Evolutionary conservation across 2,888 invertebrate genomes (phyloP).

Genomic region (Panopea generosa): DNA sequence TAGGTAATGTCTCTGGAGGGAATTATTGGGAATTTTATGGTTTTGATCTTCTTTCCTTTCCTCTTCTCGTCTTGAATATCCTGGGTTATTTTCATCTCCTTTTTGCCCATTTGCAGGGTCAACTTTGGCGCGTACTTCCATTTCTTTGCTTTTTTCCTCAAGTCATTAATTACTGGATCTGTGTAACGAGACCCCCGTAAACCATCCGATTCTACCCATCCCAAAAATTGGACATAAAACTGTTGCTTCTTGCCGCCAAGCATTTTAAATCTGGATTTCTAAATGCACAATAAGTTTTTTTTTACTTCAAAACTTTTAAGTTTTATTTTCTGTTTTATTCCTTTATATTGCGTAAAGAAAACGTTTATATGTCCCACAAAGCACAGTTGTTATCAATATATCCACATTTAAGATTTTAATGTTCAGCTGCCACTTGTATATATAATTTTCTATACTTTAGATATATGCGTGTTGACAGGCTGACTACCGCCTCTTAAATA

Average conservation of each 20-base stretch:
- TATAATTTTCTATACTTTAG: no score
- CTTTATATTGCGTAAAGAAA: no score
- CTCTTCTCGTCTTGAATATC: conserved; percentile 86
- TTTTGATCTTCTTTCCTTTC: conserved; percentile 83
- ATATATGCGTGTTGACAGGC: conserved; percentile 12
- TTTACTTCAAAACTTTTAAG: background rate
- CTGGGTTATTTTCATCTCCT: conserved; percentile 97
- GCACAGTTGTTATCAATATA: no score
- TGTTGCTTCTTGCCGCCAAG: conserved; percentile 80
- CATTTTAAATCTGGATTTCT: conserved; percentile 31
- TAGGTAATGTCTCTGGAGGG: conserved; percentile 91
- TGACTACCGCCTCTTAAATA: conserved; percentile 44
- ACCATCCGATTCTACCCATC: conserved; percentile 97
- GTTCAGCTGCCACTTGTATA: no score
- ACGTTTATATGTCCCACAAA: no score
- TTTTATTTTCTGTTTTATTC: background rate
- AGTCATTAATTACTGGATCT: conserved; percentile 92
- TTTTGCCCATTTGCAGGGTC: conserved; percentile 88
- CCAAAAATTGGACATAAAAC: conserved; percentile 90
- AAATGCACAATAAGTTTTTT: background rate
- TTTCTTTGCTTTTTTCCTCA: conserved; percentile 93
- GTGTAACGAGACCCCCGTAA: conserved; percentile 93
- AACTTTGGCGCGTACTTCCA: conserved; percentile 94
- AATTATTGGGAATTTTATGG: conserved; percentile 89
- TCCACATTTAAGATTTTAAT: no score